These are phyloP conservation scores for Cheilosia soror DNA, from an alignment of 2,888 invertebrate genomes.

Conservation along the genomic window DNA sequence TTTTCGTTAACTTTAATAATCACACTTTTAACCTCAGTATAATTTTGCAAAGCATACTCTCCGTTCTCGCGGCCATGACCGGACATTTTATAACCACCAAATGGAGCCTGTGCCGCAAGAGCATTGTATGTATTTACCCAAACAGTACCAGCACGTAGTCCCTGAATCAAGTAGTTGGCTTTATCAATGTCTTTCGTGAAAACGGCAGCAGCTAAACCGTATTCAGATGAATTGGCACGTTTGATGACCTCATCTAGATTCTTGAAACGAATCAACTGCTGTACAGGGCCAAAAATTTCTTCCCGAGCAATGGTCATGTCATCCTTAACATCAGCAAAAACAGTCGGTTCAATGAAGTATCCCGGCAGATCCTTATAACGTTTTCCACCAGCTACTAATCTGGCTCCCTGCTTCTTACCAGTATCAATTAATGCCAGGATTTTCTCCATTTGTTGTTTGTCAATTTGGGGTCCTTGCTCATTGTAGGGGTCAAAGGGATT, in stretches of 20 bases:
- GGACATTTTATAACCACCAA: conserved; percentile 98
- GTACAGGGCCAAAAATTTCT: conserved; percentile 98
- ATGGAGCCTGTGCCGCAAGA: conserved; percentile 90
- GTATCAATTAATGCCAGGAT: conserved; percentile 91
- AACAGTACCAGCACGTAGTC: conserved; percentile 91
- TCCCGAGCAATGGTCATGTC: conserved; percentile 93
- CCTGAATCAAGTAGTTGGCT: conserved; percentile 91
- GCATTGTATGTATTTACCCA: conserved; percentile 98
- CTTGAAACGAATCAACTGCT: conserved; percentile 95
- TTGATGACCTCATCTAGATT: conserved; percentile 93
- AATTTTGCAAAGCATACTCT: conserved; percentile 95
- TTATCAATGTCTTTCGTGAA: conserved; percentile 96
- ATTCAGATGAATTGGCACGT: conserved; percentile 94
- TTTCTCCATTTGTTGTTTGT: conserved; percentile 91
- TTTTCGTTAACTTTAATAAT: conserved; percentile 90
- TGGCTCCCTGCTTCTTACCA: conserved; percentile 94
- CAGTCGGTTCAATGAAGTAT: conserved; percentile 94
- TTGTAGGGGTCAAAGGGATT: conserved; percentile 93
- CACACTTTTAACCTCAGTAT: conserved; percentile 97
- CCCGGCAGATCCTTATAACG: conserved; percentile 88
- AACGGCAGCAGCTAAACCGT: conserved; percentile 97
- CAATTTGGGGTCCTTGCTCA: conserved; percentile 97
- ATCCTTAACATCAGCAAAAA: conserved; percentile 93
- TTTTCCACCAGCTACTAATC: conserved; percentile 90
- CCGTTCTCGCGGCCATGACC: conserved; percentile 98